A percentile compares a stretch with the other conserved stretches of the same genome.
These are phyloP conservation scores for Paracyclopina nana DNA, from an alignment of 1,140 invertebrate genomes.

Conservation along the genomic window DNA sequence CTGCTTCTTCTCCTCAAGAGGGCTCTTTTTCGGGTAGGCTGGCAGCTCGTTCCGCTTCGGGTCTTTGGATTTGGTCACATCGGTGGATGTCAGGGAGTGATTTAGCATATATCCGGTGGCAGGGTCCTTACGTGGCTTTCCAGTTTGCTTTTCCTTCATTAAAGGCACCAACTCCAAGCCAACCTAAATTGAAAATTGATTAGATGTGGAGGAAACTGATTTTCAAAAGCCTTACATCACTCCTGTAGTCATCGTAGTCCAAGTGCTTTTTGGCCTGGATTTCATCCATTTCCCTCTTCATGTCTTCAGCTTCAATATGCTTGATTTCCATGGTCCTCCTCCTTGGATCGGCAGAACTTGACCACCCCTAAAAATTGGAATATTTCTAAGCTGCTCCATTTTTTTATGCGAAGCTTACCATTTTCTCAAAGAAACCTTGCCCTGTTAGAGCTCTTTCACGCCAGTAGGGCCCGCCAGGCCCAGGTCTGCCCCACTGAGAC, in stretches of 20 bases:
- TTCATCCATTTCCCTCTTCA: conserved; percentile 20
- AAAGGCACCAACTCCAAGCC: conserved; percentile 18
- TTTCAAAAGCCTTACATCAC: conserved; percentile 13
- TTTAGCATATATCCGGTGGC: conserved; percentile 18
- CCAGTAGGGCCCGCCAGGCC: conserved; percentile 19
- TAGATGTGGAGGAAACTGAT: neutral
- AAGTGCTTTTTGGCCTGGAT: conserved; percentile 14
- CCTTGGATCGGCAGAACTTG: conserved; percentile 18
- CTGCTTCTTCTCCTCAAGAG: conserved; percentile 16
- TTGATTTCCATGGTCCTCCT: conserved; percentile 17
- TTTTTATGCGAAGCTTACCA: conserved; percentile 6
- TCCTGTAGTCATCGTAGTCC: conserved; percentile 17
- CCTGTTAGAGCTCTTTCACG: conserved; percentile 11
- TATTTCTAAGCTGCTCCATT: neutral
- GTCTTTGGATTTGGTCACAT: conserved; percentile 18
- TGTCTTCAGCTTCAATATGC: conserved; percentile 13
- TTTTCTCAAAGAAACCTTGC: conserved; percentile 17
- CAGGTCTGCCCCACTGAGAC: conserved; percentile 20
- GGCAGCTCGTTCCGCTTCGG: conserved; percentile 4
- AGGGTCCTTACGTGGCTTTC: conserved; percentile 18
- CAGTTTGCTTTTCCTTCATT: conserved; percentile 17
- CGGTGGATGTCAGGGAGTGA: conserved; percentile 15
- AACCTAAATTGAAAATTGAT: conserved; percentile 6
- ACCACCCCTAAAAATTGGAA: conserved; percentile 18
- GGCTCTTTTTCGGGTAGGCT: no score